Evolutionary conservation across 2,113 vertebrate genomes (phyloP), one percentile per base, ranked within the genome.

Genomic region (Octodon degus): DNA sequence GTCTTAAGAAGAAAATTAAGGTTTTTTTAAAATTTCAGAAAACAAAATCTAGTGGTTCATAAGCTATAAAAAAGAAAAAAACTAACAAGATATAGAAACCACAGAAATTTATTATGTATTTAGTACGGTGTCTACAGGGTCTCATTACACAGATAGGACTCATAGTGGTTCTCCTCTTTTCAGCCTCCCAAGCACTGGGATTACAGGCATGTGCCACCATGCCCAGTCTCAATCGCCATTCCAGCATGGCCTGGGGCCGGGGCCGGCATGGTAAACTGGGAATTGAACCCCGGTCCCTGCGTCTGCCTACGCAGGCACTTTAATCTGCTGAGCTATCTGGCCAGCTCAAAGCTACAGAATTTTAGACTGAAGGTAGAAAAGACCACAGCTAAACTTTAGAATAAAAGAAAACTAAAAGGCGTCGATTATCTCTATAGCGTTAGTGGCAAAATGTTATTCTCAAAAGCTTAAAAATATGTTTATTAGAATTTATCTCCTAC

Each of bases 311-410:
- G 55, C 16, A 19, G 55, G 14, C 17, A 58, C 55, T 55, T 14
- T 55, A 55, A 55, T 55, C 55, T 16, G 2, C 14, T 55, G 55
- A 55, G 55, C 14, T 58, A 58, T 58, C 55, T 17, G 53, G 53
- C 53, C 14, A 58, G 55, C 55, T 17, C 17, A 12, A 90, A 70
- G 92, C 11, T 87, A 16, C 47, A 79, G 83, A 90, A 82, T 70
- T 93, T 95, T 91, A 95, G n/a, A 74, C 6, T 22, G 17, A 77
- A 68, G 74, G 19, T 63, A 58, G 50, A 60, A 95, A 68, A 93
- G 22, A 65, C 30, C 13, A 76, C 0, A 77, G 14, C 72, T 37
- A 93, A 34, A 67, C 34, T 32, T 87, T 34, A 47, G 25, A 47
- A 89, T 67, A 85, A 95, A 85, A 50, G 60, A 0, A 2, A 79